Base-by-base conservation (phyloP, 2,113 vertebrate species). In the Anser cygnoides region DNA sequence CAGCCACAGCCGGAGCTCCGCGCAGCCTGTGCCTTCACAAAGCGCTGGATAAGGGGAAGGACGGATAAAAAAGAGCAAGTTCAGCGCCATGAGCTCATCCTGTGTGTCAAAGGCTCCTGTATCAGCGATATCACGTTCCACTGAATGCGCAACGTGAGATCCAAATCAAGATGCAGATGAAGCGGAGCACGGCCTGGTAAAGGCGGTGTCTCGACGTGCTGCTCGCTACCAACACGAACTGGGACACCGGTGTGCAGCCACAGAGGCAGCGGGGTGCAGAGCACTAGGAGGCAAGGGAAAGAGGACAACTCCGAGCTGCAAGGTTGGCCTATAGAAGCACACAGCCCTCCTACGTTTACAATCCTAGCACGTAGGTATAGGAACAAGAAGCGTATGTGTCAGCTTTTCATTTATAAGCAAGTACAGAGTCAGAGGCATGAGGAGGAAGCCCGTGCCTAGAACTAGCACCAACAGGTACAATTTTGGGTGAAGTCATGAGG, bases 11-110 rank as follows among this genome's bases (percentile, higher is more conserved):
- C 35, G 31, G 58, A 63, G 67, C 29, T 49, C 37, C 16, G 55
- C 18, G 25, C 0, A 75, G 41, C 29, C 62, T 14, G 49, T 28
- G 52, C 12, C n/a, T 43, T 37, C 41, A 23, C 33, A 39, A 11
- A 39, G 67, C 44, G 58, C 3, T 3, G 5, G 29, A 31, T 0
- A n/a, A 33, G 26, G 6, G 18, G 33, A 41, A 12, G 0, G 54
- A 44, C 4, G 59, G 9, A 8, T 3, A 70, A 26, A 54, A 19
- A 79, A 13, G 6, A 52, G 29, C 19, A 84, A 76, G 59, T 17
- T 55, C n/a, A 66, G 50, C 50, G 62, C 49, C 0, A 0, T 8
- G 57, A 58, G 10, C 37, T 39, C 41, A 28, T 19, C 25, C n/a
- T 31, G 14, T 1, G 18, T 35, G 58, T 49, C 52, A 21, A 57